These are phyloP conservation scores for Lathronympha strigana DNA, from an alignment of 2,888 invertebrate species.

Conservation along the genomic window DNA sequence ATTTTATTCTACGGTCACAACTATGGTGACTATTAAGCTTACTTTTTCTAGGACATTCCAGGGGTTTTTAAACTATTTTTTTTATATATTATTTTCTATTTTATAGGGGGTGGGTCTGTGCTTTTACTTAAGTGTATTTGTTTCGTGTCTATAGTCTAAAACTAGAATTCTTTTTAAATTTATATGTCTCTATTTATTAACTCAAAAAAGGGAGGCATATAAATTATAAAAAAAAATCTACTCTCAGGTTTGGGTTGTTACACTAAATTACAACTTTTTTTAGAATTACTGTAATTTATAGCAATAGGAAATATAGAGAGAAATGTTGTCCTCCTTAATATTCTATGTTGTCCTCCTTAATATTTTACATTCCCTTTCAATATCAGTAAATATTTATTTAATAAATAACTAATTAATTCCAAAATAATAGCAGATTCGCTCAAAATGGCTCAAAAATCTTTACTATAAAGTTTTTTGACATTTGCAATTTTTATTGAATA, in stretches of 20 bases:
- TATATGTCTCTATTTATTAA: too few species aligned
- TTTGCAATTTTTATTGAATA: constrained; percentile 20
- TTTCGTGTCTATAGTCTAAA: background rate
- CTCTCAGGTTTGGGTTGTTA: background rate
- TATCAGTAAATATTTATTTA: constrained; percentile 13
- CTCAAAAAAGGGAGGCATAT: too few species aligned
- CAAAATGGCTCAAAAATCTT: constrained; percentile 41
- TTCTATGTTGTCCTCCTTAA: background rate
- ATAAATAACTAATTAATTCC: constrained; percentile 16
- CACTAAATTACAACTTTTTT: background rate
- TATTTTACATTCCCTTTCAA: constrained; percentile 29
- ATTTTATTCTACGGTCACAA: constrained; percentile 20
- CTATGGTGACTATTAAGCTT: constrained; percentile 14
- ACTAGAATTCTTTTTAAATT: too few species aligned
- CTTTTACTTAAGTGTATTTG: constrained; percentile 9
- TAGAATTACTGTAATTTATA: background rate
- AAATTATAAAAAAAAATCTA: too few species aligned
- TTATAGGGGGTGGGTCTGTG: constrained; percentile 19
- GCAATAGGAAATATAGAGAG: constrained; percentile 16
- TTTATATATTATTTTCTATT: constrained; percentile 24
- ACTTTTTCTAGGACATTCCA: constrained; percentile 41
- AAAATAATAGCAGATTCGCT: constrained; percentile 25
- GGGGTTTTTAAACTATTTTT: constrained; percentile 23
- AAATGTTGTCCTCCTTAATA: constrained; percentile 11
- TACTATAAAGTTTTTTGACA: constrained; percentile 34